Conservation (phyloP, 1,140 invertebrate species). For the Cyrtorhinus lividipennis region DNA sequence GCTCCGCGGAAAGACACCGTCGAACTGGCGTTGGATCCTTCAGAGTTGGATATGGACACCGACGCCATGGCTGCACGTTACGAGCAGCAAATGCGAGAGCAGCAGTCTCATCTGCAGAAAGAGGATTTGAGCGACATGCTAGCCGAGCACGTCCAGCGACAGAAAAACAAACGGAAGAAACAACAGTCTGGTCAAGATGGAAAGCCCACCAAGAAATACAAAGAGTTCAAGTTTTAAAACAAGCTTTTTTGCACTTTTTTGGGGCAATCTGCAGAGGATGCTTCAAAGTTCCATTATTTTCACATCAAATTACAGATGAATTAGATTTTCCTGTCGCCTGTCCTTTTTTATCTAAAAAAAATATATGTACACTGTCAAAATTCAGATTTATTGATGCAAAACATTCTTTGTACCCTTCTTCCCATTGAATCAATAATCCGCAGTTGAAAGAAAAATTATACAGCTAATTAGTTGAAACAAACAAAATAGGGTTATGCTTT, state of each 20-base stretch:
- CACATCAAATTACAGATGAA: too few species aligned
- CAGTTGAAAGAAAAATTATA: too few species aligned
- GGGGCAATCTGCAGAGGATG: neutral
- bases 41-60: conserved; percentile 88
- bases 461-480: too few species aligned
- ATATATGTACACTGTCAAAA: too few species aligned
- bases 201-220: conserved; percentile 89
- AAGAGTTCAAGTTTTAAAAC: conserved; percentile 91
- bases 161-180: conserved; percentile 85
- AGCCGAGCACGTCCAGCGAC: conserved; percentile 89
- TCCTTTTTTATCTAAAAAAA: too few species aligned
- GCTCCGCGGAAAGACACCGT: conserved; percentile 45
- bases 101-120: conserved; percentile 70
- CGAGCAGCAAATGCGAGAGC: conserved; percentile 87
- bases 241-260: neutral
- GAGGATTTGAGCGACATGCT: conserved; percentile 98
- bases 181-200: conserved; percentile 69
- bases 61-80: conserved; percentile 93
- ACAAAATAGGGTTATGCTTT: too few species aligned
- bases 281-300: too few species aligned
- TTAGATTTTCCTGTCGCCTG: too few species aligned
- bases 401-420: too few species aligned
- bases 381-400: too few species aligned
- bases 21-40: conserved; percentile 91
- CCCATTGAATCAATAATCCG: too few species aligned